Evolutionary conservation across 1,140 invertebrate species (phyloP).

Genomic region (Neodiprion fabricii): DNA sequence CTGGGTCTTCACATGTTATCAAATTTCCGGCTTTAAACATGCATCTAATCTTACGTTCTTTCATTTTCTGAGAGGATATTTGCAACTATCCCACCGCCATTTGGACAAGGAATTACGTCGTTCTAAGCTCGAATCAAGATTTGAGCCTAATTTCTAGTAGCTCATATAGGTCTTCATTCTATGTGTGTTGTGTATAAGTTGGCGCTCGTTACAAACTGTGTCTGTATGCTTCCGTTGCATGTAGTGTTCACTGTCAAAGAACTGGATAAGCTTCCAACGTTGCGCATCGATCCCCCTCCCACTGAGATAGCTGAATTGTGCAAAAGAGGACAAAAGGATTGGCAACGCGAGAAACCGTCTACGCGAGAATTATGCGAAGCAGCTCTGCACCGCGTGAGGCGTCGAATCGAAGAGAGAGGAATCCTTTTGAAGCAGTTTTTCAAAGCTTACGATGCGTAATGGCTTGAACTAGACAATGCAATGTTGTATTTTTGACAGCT

Average conservation of each 20-base stretch:
- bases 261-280: conserved; percentile 68
- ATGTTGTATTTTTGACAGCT: conserved; percentile 4
- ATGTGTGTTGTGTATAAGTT: no score
- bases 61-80: background rate
- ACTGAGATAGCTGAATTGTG: conserved; percentile 57
- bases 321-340: conserved; percentile 56
- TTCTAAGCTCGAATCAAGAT: no score
- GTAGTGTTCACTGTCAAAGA: conserved; percentile 72
- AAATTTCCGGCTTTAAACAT: no score
- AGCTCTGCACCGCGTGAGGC: conserved; percentile 60
- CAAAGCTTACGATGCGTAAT: conserved; percentile 70
- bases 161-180: no score
- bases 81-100: background rate
- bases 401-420: conserved; percentile 58
- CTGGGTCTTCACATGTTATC: no score
- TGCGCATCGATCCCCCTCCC: conserved; percentile 56
- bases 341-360: conserved; percentile 52
- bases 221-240: conserved; percentile 15
- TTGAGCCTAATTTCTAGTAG: no score
- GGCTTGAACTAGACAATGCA: conserved; percentile 28
- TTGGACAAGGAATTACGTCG: no score
- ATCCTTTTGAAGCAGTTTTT: conserved; percentile 70
- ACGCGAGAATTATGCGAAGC: conserved; percentile 63
- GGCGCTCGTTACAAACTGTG: background rate
- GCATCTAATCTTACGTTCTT: background rate